A percentile compares a stretch with the other conserved stretches of the same genome.
Conservation (phyloP, 1,140 invertebrate species). For the Danaus melanippus region DNA sequence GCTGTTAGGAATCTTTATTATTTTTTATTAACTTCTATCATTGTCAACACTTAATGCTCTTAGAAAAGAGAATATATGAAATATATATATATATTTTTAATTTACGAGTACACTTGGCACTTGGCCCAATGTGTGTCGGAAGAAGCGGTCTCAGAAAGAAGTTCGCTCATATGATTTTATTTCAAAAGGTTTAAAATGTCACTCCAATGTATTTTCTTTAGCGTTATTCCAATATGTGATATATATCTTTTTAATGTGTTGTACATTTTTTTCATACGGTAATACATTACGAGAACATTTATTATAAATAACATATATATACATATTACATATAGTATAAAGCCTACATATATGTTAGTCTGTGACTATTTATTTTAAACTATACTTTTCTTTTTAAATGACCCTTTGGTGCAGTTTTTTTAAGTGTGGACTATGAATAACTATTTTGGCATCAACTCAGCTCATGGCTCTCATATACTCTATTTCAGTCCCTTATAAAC, state of each 20-base stretch:
- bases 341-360: too few relatives aligned
- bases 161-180: constrained; percentile 36
- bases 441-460: constrained; percentile 6
- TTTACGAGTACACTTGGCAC: constrained; percentile 14
- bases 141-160: constrained; percentile 34
- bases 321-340: too few relatives aligned
- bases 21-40: constrained; percentile 6
- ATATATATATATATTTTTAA: constrained; percentile 19
- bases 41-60: constrained; percentile 14
- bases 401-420: too few relatives aligned
- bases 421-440: too few relatives aligned
- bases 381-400: too few relatives aligned
- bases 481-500: not conserved
- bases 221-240: too few relatives aligned
- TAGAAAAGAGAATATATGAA: constrained; percentile 16
- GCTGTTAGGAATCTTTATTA: too few relatives aligned
- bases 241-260: too few relatives aligned
- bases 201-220: constrained; percentile 16
- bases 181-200: constrained; percentile 17
- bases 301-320: too few relatives aligned
- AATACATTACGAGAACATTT: too few relatives aligned
- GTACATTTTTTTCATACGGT: too few relatives aligned
- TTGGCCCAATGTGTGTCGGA: constrained; percentile 44
- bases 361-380: too few relatives aligned
- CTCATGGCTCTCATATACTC: not conserved